Evolutionary conservation across 2,113 vertebrate species (phyloP).

Genomic region (Pleuronectes platessa): DNA sequence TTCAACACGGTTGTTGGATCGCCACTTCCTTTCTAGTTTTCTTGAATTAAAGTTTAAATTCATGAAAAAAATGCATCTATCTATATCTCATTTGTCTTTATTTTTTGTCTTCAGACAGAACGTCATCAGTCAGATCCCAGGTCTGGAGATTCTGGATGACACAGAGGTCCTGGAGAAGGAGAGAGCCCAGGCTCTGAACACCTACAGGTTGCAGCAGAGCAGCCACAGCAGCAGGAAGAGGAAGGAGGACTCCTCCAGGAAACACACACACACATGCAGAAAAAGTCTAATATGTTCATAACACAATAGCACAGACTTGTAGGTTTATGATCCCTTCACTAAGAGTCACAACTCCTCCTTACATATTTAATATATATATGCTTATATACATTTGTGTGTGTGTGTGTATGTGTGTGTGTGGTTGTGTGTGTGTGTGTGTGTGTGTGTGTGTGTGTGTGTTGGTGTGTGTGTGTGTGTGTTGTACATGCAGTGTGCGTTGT

Average conservation of each 20-base stretch:
- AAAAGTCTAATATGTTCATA: conserved; percentile 29
- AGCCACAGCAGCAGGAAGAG: conserved; percentile 59
- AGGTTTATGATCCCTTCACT: no score
- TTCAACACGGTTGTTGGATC: no score
- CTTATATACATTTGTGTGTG: no score
- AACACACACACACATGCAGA: conserved; percentile 24
- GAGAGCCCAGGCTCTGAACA: conserved; percentile 74
- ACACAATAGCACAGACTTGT: background rate
- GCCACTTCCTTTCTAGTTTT: no score
- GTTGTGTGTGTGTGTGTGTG: no score
- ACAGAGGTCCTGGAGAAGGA: conserved; percentile 80
- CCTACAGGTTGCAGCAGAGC: conserved; percentile 74
- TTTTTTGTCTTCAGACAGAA: conserved; percentile 68
- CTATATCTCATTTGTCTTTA: background rate
- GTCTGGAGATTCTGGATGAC: conserved; percentile 82
- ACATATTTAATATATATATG: no score
- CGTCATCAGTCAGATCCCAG: conserved; percentile 82
- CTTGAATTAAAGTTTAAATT: no score
- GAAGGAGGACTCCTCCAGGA: conserved; percentile 63
- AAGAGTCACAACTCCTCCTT: background rate
- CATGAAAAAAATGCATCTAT: background rate
- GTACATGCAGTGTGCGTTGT: no score
- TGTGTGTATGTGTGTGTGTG: no score
- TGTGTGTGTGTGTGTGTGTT: no score
- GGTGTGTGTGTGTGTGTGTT: no score